Base-by-base conservation (phyloP, 2,888 invertebrate genomes). In the Hesperia comma region DNA sequence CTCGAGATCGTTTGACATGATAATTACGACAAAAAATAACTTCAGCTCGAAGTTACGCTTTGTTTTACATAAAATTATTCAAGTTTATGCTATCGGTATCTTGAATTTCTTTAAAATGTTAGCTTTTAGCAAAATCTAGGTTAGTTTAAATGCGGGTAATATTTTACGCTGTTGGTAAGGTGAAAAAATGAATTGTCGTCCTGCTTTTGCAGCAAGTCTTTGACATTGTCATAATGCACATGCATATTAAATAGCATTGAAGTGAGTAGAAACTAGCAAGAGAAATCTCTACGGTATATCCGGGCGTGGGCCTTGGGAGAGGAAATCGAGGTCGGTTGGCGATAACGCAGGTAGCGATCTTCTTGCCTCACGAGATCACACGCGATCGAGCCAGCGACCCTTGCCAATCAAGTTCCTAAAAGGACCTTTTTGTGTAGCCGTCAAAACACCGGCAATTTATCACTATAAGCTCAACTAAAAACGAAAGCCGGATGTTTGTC, bases 401-500 rank as follows among this genome's bases (percentile, higher is more conserved):
- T 49, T 49, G 49, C 49, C 67, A 68, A 62, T 69, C 67, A 68
- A 70, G 61, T 70, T 62, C 68, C 61, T 15, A 8, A 51, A 41
- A 37, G 40, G 19, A 56, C n/a, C 33, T 57, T 56, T 37, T 68
- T 69, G 73, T 67, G 69, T 69, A 51, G 26, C 53, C 57, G 51
- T 64, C 64, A 64, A 64, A 58, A 43, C 46, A 58, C 49, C 60
- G 6, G 51, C 32, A 33, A 54, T 61, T 61, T 49, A 43, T 15
- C 49, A 17, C 26, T 33, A 1, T 46, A 32, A 77, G 76, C 7
- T 26, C 4, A 51, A 51, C 79, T 77, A 78, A 75, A 75, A 75
- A 76, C 74, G 77, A 84, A 85, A 89, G 85, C 90, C 90, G 91
- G 91, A 92, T 90, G 89, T 91, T 88, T 88, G 82, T 83, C 77